Percentiles rank a stretch among this genome's conserved stretches.
phyloP scores from a whole-genome alignment of 2,797 vertebrate species.

The Peromyscus nudipes region DNA sequence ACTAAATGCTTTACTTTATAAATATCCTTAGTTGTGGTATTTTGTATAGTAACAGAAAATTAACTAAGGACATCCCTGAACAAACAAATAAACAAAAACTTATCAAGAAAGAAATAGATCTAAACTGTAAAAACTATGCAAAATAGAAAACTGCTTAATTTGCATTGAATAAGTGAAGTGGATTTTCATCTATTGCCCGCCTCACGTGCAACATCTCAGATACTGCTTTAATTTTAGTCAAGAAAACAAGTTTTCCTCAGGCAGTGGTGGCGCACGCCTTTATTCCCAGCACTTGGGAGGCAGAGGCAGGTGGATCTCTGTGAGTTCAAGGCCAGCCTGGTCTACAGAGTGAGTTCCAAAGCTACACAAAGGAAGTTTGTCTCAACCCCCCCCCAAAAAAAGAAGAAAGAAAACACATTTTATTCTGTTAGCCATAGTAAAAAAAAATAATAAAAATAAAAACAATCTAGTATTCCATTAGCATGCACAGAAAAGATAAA shows the following conservation, averaged over 20 bases:
- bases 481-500: background rate
- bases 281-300: too few species aligned
- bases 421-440: background rate
- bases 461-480: background rate
- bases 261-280: too few species aligned
- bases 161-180: slow-evolving; percentile 23
- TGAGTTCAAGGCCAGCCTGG: too few species aligned
- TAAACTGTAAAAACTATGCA: background rate
- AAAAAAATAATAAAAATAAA: background rate
- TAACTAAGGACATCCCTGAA: background rate
- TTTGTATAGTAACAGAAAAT: background rate
- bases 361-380: too few species aligned
- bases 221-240: background rate
- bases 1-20: background rate
- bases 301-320: too few species aligned
- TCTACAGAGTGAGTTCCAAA: too few species aligned
- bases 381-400: too few species aligned
- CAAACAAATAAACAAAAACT: background rate
- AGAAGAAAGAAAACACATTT: background rate
- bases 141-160: background rate
- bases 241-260: slow-evolving; percentile 6
- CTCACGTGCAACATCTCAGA: background rate
- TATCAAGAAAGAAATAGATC: background rate
- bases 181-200: background rate
- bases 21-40: background rate